Conservation (phyloP, 2,888 invertebrate species). For the Patella caerulea region DNA sequence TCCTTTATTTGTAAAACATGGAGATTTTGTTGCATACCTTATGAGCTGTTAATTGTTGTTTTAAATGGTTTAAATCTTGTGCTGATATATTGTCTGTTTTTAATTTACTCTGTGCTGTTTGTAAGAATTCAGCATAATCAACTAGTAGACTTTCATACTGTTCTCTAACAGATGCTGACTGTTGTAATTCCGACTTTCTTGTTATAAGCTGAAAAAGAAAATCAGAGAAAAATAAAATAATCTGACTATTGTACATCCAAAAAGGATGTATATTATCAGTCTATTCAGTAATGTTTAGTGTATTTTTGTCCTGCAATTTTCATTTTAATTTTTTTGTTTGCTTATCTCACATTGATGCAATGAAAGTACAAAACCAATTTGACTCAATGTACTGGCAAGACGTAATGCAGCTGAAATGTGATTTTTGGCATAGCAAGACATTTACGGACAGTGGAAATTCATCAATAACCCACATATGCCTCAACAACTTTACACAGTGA, state of each 20-base stretch:
- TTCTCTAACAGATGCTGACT: constrained; percentile 57
- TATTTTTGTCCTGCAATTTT: no score
- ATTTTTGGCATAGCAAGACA: no score
- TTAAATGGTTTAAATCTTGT: constrained; percentile 61
- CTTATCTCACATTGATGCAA: no score
- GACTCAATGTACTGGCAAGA: no score
- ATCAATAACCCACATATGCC: no score
- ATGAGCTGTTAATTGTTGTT: constrained; percentile 64
- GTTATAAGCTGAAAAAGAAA: constrained; percentile 49
- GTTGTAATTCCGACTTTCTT: constrained; percentile 55
- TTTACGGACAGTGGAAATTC: no score
- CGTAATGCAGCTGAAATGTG: no score
- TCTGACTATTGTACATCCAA: background rate
- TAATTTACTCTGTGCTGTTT: constrained; percentile 66
- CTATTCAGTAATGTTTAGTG: no score
- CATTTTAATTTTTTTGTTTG: no score
- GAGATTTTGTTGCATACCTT: constrained; percentile 47
- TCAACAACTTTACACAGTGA: no score
- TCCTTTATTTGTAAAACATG: no score
- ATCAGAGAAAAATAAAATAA: background rate
- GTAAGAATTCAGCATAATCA: constrained; percentile 67
- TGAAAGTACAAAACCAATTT: no score
- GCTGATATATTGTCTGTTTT: constrained; percentile 54
- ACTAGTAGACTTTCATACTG: constrained; percentile 68
- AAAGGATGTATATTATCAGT: background rate